These are phyloP conservation scores for Oxyteleia sp. DNA, from an alignment of 2,888 invertebrate species.

Conservation along the genomic window DNA sequence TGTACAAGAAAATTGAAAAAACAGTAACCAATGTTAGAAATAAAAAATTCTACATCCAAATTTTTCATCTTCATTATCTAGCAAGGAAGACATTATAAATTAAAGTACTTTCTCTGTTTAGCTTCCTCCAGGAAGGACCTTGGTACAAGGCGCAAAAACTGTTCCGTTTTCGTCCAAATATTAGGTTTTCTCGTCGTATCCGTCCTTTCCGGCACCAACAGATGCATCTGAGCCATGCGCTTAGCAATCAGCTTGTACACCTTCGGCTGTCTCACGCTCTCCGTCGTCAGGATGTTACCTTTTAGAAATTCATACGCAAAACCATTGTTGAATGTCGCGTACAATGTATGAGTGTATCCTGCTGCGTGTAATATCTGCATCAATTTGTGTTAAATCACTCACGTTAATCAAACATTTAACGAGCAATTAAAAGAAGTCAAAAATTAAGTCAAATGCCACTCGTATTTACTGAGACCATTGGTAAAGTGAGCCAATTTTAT, in stretches of 20 bases:
- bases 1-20: too few relatives aligned
- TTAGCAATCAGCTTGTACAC: conserved; percentile 93
- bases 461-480: too few relatives aligned
- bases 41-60: too few relatives aligned
- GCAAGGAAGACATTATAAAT: too few relatives aligned
- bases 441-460: too few relatives aligned
- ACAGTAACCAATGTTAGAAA: too few relatives aligned
- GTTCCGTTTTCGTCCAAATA: conserved; percentile 93
- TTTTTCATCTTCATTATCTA: too few relatives aligned
- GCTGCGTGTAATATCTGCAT: conserved; percentile 90
- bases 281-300: conserved; percentile 92
- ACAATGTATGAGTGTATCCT: conserved; percentile 94
- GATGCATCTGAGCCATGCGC: conserved; percentile 95
- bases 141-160: conserved; percentile 92
- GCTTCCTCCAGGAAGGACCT: conserved; percentile 90
- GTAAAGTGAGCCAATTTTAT: too few relatives aligned
- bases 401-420: conserved; percentile 22
- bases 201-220: conserved; percentile 87
- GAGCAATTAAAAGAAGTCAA: too few relatives aligned
- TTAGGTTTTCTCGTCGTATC: conserved; percentile 89
- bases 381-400: conserved; percentile 43
- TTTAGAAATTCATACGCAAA: conserved; percentile 96
- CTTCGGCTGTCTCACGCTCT: conserved; percentile 90
- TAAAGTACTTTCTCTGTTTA: conserved; percentile 91
- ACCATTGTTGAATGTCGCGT: conserved; percentile 97